Evolutionary conservation across 2,888 invertebrate species (phyloP), one percentile per base, ranked within the genome.

Genomic region (Lagria hirta): DNA sequence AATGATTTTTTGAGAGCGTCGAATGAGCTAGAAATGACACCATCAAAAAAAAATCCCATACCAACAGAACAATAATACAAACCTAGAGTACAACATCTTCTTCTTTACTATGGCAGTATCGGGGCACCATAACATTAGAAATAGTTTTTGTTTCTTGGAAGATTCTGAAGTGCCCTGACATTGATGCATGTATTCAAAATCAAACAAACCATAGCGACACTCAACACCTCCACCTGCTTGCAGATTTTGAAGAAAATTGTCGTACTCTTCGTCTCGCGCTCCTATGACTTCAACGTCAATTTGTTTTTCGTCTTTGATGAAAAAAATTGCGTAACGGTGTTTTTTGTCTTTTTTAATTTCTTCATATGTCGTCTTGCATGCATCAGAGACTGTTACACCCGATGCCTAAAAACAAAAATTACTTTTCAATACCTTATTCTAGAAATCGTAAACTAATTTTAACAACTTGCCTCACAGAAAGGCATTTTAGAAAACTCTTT

Each of bases 111-210:
- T 93, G 65, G 98, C 95, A 73, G 90, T 92, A 78, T 98, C 97
- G 27, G 97, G 97, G 82, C 96, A 95, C 95, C 95, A 95, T 71
- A 92, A 92, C 90, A 97, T 93, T 71, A 96, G 85, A 82, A 97
- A 92, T 63, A 96, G 78, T 75, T 96, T 96, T 75, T 96, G 94
- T 85, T 95, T 95, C 83, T 94, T 95, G 73, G 91, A 89, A 68
- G 90, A 90, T 79, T 93, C 94, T 59, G 94, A 92, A 65, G 95
- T 95, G 71, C 95, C 95, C 75, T 95, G 94, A 72, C 92, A 93
- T 74, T 93, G 92, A 75, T 95, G 93, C 78, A 92, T 92, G 76
- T 96, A 98, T 76, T 96, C 94, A 70, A 97, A 97, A 75, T 99
- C 98, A 74, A 91, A 98, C 36, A 94, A 84, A 52, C 96, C 97